These are phyloP conservation scores for Uropetala carovei DNA, from an alignment of 2,888 invertebrate genomes.

Conservation along the genomic window DNA sequence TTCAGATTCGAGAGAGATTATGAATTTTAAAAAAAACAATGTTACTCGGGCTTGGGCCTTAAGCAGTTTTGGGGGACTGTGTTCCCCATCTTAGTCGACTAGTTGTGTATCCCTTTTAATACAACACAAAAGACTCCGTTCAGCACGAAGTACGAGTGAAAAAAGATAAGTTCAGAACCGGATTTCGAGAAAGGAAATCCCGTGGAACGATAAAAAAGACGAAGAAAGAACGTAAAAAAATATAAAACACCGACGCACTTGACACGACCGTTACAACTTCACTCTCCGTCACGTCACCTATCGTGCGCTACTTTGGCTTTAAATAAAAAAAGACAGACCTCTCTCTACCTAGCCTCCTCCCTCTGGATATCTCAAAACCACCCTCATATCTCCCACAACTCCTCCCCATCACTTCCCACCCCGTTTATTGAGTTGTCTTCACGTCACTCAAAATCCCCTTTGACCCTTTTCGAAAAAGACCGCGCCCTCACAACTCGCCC, in stretches of 20 bases:
- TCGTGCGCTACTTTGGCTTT: not conserved
- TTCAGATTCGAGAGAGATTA: not conserved
- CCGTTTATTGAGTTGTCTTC: constrained; percentile 51
- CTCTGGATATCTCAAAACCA: too few relatives aligned
- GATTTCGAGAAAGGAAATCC: not conserved
- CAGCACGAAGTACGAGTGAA: not conserved
- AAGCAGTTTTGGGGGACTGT: too few relatives aligned
- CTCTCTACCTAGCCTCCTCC: too few relatives aligned
- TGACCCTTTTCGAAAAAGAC: constrained; percentile 38
- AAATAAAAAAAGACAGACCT: too few relatives aligned
- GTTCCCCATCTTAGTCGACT: not conserved
- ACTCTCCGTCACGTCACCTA: not conserved
- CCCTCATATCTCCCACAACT: not conserved
- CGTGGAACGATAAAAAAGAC: not conserved
- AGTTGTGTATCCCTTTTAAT: not conserved
- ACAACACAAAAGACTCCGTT: not conserved
- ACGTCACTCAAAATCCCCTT: constrained; percentile 32
- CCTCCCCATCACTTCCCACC: not conserved
- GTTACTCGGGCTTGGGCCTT: not conserved
- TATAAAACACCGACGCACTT: not conserved
- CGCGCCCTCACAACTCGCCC: constrained; percentile 31
- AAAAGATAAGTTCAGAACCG: not conserved
- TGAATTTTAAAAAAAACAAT: not conserved
- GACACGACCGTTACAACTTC: constrained; percentile 16
- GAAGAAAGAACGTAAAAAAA: not conserved